Conservation (phyloP, 2,113 vertebrate species). For the Scolopax mira region DNA sequence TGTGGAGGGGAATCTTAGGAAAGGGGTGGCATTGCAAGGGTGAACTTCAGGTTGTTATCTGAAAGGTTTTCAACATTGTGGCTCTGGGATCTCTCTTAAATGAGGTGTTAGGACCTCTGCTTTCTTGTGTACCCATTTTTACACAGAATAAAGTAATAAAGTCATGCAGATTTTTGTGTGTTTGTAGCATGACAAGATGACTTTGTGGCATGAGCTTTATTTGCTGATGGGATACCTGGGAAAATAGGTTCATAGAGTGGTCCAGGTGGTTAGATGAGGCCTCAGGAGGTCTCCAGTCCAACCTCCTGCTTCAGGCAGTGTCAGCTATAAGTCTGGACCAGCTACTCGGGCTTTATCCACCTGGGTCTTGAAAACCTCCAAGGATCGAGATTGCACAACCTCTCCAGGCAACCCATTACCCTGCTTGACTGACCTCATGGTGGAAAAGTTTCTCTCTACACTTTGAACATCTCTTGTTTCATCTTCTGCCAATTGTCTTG, state of each 20-base stretch:
- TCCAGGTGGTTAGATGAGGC: neutral
- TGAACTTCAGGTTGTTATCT: neutral
- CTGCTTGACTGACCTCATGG: neutral
- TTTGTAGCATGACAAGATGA: neutral
- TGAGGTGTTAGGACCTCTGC: neutral
- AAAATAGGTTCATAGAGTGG: neutral
- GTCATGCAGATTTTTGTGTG: neutral
- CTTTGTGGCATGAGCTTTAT: neutral
- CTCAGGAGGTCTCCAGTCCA: neutral
- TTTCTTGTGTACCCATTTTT: neutral
- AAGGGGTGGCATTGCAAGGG: neutral
- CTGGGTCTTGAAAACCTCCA: neutral
- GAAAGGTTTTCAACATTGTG: neutral
- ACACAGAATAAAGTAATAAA: neutral
- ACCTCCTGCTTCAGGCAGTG: neutral
- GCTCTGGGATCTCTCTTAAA: rapidly evolving
- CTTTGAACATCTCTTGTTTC: neutral
- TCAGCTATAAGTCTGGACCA: neutral
- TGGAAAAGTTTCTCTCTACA: neutral
- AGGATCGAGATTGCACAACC: neutral
- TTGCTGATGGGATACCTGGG: neutral
- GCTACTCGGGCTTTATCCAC: neutral
- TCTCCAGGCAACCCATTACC: neutral
- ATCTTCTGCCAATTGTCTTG: neutral
- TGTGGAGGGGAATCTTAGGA: neutral